Evolutionary conservation across 2,888 invertebrate genomes (phyloP).

Genomic region (Uloborus plumipes): DNA sequence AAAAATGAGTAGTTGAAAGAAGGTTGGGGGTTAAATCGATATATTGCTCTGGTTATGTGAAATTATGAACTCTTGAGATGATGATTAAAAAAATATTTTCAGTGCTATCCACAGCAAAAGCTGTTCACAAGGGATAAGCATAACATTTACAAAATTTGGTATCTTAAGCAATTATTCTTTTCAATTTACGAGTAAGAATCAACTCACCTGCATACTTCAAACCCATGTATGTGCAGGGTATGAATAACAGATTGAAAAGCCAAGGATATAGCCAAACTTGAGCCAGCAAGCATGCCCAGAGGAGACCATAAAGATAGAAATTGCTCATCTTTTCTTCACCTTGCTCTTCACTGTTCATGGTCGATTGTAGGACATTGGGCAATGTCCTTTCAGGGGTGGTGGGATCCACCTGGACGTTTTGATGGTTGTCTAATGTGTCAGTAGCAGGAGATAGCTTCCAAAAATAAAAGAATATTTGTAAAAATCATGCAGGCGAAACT

Average conservation of each 20-base stretch:
- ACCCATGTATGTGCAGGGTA: constrained; percentile 82
- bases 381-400: constrained; percentile 51
- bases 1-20: too few species aligned
- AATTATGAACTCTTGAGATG: too few species aligned
- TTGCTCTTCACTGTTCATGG: constrained; percentile 22
- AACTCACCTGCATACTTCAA: constrained; percentile 74
- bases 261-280: constrained; percentile 89
- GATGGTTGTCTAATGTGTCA: constrained; percentile 1
- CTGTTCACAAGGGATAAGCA: too few species aligned
- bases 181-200: too few species aligned
- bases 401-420: constrained; percentile 64
- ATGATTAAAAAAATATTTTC: too few species aligned
- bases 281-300: constrained; percentile 87
- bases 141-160: too few species aligned
- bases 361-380: neutral
- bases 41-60: too few species aligned
- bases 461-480: too few species aligned
- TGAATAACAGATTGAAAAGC: constrained; percentile 82
- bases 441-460: constrained; percentile 10
- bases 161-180: too few species aligned
- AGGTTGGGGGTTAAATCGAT: too few species aligned
- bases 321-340: constrained; percentile 68
- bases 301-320: constrained; percentile 73
- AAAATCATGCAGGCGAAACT: too few species aligned
- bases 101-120: too few species aligned